Percentiles rank a stretch among this genome's conserved stretches.
Evolutionary conservation across 1,140 invertebrate species (phyloP).

Genomic region (Scaptomyza hsui): DNA sequence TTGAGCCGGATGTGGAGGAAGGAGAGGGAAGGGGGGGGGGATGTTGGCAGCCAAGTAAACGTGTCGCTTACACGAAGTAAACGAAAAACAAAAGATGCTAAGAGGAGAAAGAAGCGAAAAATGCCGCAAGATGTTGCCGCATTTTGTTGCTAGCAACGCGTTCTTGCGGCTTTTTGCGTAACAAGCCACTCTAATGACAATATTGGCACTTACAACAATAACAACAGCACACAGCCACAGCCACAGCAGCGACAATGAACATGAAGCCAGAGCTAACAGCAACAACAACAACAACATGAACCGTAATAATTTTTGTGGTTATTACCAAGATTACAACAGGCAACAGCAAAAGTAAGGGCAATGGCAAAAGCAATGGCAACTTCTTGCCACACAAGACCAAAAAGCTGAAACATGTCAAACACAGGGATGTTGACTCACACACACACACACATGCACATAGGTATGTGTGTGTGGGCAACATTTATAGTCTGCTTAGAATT

Average conservation of each 20-base stretch:
- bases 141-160: conserved; percentile 41
- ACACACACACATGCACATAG: conserved; percentile 31
- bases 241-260: conserved; percentile 27
- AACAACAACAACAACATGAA: conserved; percentile 54
- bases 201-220: conserved; percentile 80
- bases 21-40: background rate
- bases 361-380: conserved; percentile 55
- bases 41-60: conserved; percentile 38
- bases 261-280: conserved; percentile 15
- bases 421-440: conserved; percentile 45
- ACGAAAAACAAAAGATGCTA: conserved; percentile 68
- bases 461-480: conserved; percentile 39
- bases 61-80: conserved; percentile 65
- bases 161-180: conserved; percentile 70
- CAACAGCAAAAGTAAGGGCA: conserved; percentile 54
- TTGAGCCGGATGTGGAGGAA: background rate
- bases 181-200: conserved; percentile 82
- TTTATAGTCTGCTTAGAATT: conserved; percentile 80
- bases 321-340: conserved; percentile 79
- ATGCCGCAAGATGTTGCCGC: conserved; percentile 79
- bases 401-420: conserved; percentile 57
- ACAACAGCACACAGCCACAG: conserved; percentile 51
- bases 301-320: conserved; percentile 81
- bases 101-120: conserved; percentile 70
- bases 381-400: conserved; percentile 23